Percentiles rank a stretch among this genome's conserved stretches.
Evolutionary conservation across 2,888 invertebrate genomes (phyloP).

Genomic region (Heliconius ismenius): DNA sequence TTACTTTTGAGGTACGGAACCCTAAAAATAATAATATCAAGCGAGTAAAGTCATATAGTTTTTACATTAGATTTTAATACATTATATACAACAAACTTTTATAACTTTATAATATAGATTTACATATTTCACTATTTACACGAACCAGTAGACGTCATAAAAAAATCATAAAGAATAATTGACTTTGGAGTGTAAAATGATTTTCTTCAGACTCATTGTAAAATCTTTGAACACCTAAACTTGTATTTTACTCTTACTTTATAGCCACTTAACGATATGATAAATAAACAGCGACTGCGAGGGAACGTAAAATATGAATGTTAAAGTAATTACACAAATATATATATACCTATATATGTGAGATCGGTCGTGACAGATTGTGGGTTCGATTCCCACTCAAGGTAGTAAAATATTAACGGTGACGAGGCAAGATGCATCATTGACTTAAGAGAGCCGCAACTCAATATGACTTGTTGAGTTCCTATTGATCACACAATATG

Average conservation of each 20-base stretch:
- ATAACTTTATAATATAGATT: background rate
- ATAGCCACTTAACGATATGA: constrained; percentile 20
- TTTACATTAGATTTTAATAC: background rate
- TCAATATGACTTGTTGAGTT: no score
- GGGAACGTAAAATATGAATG: constrained; percentile 13
- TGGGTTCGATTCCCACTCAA: background rate
- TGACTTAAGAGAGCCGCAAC: no score
- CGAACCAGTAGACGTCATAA: constrained; percentile 33
- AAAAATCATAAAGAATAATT: constrained; percentile 36
- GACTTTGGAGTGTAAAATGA: constrained; percentile 30
- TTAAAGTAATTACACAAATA: constrained; percentile 12
- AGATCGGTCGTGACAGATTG: background rate
- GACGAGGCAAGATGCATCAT: background rate
- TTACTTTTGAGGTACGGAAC: no score
- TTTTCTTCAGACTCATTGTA: constrained; percentile 25
- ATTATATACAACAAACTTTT: background rate
- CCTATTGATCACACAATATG: no score
- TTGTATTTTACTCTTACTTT: constrained; percentile 15
- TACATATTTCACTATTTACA: background rate
- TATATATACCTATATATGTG: background rate
- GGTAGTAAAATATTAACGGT: no score
- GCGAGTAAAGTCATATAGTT: background rate
- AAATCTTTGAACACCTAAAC: constrained; percentile 17
- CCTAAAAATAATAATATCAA: background rate
- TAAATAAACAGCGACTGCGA: constrained; percentile 9